Percentiles rank a stretch among this genome's conserved stretches.
phyloP scores from a whole-genome alignment of 2,888 invertebrate genomes.

The Helicoverpa assulta region DNA sequence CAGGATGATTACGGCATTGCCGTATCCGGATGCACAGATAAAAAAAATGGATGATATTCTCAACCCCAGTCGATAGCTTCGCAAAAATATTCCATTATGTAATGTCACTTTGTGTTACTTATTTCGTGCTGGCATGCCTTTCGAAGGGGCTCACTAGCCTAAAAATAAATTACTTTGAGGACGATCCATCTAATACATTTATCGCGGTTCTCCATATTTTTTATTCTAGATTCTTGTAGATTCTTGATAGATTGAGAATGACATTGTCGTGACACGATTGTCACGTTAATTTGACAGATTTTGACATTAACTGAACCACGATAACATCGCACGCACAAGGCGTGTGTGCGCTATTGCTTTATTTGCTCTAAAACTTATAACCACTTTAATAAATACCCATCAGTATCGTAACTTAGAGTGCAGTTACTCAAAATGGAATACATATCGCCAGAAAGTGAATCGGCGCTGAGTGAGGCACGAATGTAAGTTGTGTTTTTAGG shows the following conservation, averaged over 20 bases:
- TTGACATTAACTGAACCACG: no score
- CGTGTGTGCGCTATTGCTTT: conserved; percentile 20
- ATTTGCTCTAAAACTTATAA: not conserved
- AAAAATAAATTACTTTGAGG: no score
- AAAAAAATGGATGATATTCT: not conserved
- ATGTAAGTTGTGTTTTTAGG: conserved; percentile 78
- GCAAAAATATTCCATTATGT: no score
- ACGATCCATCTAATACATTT: no score
- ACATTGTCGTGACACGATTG: no score
- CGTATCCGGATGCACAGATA: conserved; percentile 49
- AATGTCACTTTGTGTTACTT: no score
- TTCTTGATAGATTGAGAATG: no score
- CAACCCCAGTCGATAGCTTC: not conserved
- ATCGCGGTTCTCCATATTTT: no score
- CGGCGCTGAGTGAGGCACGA: conserved; percentile 73
- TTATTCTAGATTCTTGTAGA: no score
- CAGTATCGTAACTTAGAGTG: not conserved
- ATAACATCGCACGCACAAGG: not conserved
- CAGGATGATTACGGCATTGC: conserved; percentile 59
- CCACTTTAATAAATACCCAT: not conserved
- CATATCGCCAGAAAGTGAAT: conserved; percentile 76
- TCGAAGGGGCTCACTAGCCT: no score
- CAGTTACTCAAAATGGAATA: conserved; percentile 79
- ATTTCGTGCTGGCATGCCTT: no score
- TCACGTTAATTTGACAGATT: no score